These are phyloP conservation scores for Leptodirus hochenwartii DNA, from an alignment of 2,888 invertebrate species.

Conservation along the genomic window DNA sequence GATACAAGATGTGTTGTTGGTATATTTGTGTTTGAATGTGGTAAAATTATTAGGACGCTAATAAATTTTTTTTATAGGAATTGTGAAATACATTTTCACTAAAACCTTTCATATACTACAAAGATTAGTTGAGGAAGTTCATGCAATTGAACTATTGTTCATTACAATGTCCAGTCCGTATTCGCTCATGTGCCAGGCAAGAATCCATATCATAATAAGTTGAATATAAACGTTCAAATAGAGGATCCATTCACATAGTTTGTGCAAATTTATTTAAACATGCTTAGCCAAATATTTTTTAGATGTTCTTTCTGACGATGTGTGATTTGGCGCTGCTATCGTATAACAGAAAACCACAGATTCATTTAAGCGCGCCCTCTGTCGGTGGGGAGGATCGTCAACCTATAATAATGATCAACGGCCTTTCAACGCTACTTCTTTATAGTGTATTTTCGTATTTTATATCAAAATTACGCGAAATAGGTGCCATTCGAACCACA, in stretches of 20 bases:
- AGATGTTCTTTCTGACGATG: conserved; percentile 24
- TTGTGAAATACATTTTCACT: too few species aligned
- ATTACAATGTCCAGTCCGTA: conserved; percentile 22
- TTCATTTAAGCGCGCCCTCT: conserved; percentile 10
- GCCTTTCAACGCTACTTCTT: conserved; percentile 23
- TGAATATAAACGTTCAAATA: background rate
- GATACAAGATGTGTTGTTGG: too few species aligned
- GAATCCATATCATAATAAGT: conserved; percentile 5
- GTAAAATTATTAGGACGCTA: too few species aligned
- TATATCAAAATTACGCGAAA: conserved; percentile 20
- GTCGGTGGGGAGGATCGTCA: too few species aligned
- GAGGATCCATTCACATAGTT: background rate
- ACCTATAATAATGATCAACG: conserved; percentile 19
- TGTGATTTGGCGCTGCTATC: conserved; percentile 16
- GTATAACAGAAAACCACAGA: conserved; percentile 11
- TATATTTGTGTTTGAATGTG: too few species aligned
- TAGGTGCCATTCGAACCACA: conserved; percentile 12
- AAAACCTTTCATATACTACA: too few species aligned
- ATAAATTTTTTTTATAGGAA: too few species aligned
- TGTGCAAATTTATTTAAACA: background rate
- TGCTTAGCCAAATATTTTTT: conserved; percentile 11
- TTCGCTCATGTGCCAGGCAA: conserved; percentile 23
- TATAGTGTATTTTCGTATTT: conserved; percentile 26
- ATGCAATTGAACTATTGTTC: conserved; percentile 22
- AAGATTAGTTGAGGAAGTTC: conserved; percentile 16